Base-by-base conservation (phyloP, 2,113 vertebrate species). In the Rousettus leschenaultii region DNA sequence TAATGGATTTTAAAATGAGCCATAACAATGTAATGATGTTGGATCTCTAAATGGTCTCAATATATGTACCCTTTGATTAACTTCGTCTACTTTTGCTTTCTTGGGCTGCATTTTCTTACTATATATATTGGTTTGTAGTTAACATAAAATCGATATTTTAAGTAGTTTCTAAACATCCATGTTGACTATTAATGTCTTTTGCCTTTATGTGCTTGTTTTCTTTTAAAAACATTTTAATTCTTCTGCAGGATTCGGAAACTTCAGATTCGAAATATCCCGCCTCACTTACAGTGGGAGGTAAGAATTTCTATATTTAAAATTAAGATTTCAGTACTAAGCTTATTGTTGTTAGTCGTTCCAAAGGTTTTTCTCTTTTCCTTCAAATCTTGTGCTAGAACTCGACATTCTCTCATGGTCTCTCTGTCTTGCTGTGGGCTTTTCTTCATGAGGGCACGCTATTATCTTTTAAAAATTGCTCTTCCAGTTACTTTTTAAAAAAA, bases 281-380 rank as follows among this genome's bases (percentile, higher is more conserved):
- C 99, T 94, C 99, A 99, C 98, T 98, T 99, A 96, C 99, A 99
- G 98, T 99, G 99, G 99, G 99, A 99, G 99, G 99, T 99, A 98
- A 99, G 99, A 96, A 92, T 74, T 94, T 95, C 59, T 88, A 0
- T 94, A 63, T 97, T 96, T 91, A 87, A 94, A 89, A 61, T 92
- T 74, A 94, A 95, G 53, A 63, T 95, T 74, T 89, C 35, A 77
- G 57, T 79, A 51, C 5, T n/a, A 51, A 96, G 15, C 30, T 19
- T 88, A 14, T 30, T 86, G 1, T 73, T 73, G 0, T 75, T 68
- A 40, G 28, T 51, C 88, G 92, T 92, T 65, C 22, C 7, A 53
- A 61, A 55, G 71, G 3, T 7, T 48, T 94, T 88, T 82, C 22
- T 92, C 26, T 19, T 73, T 80, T 80, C 15, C 22, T 33, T 28